Base-by-base conservation (phyloP, 2,888 invertebrate species). In the Pseudolycoriella hygida region DNA sequence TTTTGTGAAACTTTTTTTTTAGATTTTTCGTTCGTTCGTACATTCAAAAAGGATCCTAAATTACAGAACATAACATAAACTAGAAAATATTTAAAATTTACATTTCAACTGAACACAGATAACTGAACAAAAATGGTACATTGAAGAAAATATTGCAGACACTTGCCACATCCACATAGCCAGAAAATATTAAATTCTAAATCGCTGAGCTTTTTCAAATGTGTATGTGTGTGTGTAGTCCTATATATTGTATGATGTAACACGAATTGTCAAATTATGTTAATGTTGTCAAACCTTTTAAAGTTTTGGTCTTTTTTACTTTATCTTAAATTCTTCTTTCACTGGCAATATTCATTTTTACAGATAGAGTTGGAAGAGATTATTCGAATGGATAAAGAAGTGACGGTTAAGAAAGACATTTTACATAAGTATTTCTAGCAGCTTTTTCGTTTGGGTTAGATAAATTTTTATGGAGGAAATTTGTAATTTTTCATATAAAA, bases 241-340 rank as follows among this genome's bases (percentile, higher is more conserved):
- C n/a, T 25, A 4, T 25, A 25, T 25, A 25, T 25, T 34, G 34
- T 14, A 34, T 34, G 34, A 25, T 34, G 34, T 12, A 34, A 34
- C 34, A 14, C 15, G 34, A 34, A 34, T 34, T 34, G 34, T 34
- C 34, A 34, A 34, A 34, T 34, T 34, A 34, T 34, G 34, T 34
- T 34, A 34, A 34, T 34, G 34, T 34, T 34, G 34, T 34, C 34
- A 34, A 34, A 34, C 34, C 34, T 34, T 34, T 34, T 34, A 34
- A 34, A 34, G 34, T 34, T 34, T 12, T 14, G 15, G 34, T 34
- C 15, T 34, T 34, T 34, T 34, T 25, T 25, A 25, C 25, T 25
- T 25, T 25, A 25, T 25, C 25, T 25, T 25, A 25, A 6, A 25
- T 25, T 25, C 25, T 25, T 25, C 25, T 25, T 25, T 25, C 25